Base-by-base conservation (phyloP, 2,797 vertebrate genomes). In the Pogoniulus pusillus region DNA sequence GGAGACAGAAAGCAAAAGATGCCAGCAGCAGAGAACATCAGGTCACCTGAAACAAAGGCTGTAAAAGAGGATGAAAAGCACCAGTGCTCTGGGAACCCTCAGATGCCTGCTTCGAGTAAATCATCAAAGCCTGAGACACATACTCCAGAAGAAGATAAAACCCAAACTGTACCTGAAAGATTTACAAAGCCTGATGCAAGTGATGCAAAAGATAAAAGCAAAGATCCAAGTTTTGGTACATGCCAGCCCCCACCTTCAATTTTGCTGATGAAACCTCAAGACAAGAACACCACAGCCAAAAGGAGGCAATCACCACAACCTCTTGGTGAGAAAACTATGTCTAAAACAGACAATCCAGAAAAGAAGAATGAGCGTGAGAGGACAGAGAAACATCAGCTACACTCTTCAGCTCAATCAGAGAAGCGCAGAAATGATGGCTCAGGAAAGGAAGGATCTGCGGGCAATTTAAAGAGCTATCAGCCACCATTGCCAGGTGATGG, bases 91-190 rank as follows among this genome's bases (percentile, higher is more conserved):
- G 53, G 69, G 34, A 57, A 87, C 6, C 19, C 63, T 12, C 55
- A 10, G 4, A 47, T 84, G 22, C 30, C 32, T 35, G 51, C 70
- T 85, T 65, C 65, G 22, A 84, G 12, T n/a, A 94, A 85, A 76
- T 43, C 74, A 57, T 4, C 65, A 78, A 89, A 93, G 53, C 43
- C 45, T 37, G 66, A 92, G 27, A 85, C 92, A 80, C 93, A 65
- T 55, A 54, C 49, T 89, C 17, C 49, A 54, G 41, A 6, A 62
- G 22, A 6, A 78, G 55, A 70, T 78, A 82, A 89, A 3, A 14
- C 49, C 49, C 16, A 45, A 70, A 37, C 16, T 15, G 2, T 29
- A 32, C 6, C 70, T 2, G 2, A 57, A 89, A 54, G 49, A 51
- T 82, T 75, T 60, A 62, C 43, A 79, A 87, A 91, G n/a, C 22